Base-by-base conservation (phyloP, 2,888 invertebrate genomes). In the Callyntrura sp. region DNA sequence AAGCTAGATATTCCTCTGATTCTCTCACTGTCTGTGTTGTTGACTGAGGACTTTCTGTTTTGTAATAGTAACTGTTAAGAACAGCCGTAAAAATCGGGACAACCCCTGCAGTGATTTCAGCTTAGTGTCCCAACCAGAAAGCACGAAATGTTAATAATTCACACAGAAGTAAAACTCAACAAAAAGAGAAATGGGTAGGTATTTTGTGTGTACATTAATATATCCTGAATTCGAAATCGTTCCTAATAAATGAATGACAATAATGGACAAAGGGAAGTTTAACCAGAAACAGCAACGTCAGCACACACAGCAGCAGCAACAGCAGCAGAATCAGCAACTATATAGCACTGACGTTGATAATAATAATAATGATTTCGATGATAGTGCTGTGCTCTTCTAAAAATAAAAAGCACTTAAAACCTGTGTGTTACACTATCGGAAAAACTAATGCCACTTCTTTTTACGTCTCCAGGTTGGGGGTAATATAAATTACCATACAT, bases 31-130 rank as follows among this genome's bases (percentile, higher is more conserved):
- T n/a, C n/a, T 55, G 23, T 17, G 17, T 25, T 8, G 17, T 12
- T 1, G 62, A 62, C 45, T 28, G 70, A n/a, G n/a, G n/a, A n/a
- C n/a, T n/a, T n/a, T n/a, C n/a, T n/a, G n/a, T n/a, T n/a, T n/a
- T 51, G 23, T 20, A 55, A 9, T 78, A 5, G 48, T 23, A 51
- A 43, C 43, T 81, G 83, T 51, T 83, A 87, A 70, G 57, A 82
- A 51, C 82, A 82, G 51, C 82, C 82, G 76, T 88, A 73, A 88
- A 88, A 88, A 88, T 88, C 88, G 88, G 88, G 88, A 88, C 88
- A 62, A 88, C 88, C 88, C 88, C 88, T 88, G 88, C 88, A 55
- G 88, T 62, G 88, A 88, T 82, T 88, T 82, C 76, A 88, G 83
- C 88, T 88, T 88, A 82, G 73, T 83, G 82, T 83, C 88, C 88